Evolutionary conservation across 2,797 vertebrate genomes (phyloP).

Genomic region (Acanthornis magna): DNA sequence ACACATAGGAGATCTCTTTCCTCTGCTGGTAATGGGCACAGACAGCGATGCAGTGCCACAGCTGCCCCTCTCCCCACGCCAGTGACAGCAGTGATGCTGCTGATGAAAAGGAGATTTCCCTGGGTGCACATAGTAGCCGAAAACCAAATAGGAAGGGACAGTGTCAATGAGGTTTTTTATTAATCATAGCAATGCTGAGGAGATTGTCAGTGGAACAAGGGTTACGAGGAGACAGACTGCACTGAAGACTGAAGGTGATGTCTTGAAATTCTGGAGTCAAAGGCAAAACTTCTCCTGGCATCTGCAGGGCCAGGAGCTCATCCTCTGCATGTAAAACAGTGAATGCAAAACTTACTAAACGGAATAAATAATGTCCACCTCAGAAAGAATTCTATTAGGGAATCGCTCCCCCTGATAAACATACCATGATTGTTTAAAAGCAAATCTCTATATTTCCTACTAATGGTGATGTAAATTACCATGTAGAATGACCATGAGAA

Average conservation of each 20-base stretch:
- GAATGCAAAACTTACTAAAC: not conserved
- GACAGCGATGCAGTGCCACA: not conserved
- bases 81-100: not conserved
- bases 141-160: constrained; percentile 16
- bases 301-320: not conserved
- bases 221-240: not conserved
- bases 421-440: not conserved
- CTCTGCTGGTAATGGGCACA: not conserved
- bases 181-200: not conserved
- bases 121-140: not conserved
- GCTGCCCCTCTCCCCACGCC: not conserved
- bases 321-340: not conserved
- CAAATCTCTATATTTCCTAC: not conserved
- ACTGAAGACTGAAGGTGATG: not conserved
- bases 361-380: not conserved
- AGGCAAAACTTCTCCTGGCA: not conserved
- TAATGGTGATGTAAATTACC: not conserved
- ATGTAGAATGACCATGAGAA: not conserved
- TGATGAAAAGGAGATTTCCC: not conserved
- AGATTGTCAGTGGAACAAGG: not conserved
- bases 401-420: not conserved
- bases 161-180: not conserved
- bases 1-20: not conserved
- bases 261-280: not conserved
- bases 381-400: not conserved